phyloP scores from a whole-genome alignment of 64 coral and sea anemone genomes.

The Porites australiensis region DNA sequence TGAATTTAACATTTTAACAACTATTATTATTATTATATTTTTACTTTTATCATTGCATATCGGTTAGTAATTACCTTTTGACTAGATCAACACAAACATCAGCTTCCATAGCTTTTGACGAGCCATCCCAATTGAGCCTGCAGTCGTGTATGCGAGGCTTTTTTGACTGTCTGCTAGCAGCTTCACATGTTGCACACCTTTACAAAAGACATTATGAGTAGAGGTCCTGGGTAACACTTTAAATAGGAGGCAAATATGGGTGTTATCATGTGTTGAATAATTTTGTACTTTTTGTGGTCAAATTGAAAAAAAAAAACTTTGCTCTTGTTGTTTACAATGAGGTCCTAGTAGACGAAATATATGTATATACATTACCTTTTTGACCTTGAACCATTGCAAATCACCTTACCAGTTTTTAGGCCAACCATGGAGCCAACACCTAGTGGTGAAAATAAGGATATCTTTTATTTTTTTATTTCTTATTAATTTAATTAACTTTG shows the following conservation, averaged over 20 bases:
- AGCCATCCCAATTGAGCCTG: background rate
- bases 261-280: no score
- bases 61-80: no score
- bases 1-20: background rate
- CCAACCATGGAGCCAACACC: no score
- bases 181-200: constrained; percentile 34
- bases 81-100: constrained; percentile 55
- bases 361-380: no score
- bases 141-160: constrained; percentile 31
- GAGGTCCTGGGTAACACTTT: constrained; percentile 35
- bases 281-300: no score
- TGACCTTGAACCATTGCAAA: background rate
- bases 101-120: background rate
- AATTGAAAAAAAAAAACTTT: no score
- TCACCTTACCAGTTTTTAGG: background rate
- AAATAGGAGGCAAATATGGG: background rate
- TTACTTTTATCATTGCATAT: no score
- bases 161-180: background rate
- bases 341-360: no score
- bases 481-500: constrained; percentile 14
- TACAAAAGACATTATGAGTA: no score
- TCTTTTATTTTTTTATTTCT: background rate
- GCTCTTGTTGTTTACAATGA: no score
- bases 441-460: background rate
- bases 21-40: background rate